phyloP scores from a whole-genome alignment of 2,888 invertebrate species.

The Cotesia congregata region DNA sequence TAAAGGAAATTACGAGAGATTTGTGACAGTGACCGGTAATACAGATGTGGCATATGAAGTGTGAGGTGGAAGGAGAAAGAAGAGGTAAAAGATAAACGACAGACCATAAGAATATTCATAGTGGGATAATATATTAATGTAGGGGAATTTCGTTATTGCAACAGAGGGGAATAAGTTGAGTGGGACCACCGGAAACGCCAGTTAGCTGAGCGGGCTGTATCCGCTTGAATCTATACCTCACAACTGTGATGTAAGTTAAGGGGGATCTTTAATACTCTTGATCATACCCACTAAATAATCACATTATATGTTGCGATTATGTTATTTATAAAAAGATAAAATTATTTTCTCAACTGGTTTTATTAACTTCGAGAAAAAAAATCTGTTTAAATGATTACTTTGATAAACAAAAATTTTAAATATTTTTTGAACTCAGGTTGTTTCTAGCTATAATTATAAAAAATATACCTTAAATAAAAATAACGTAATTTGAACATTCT shows the following conservation, averaged over 20 bases:
- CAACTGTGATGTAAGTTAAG: background rate
- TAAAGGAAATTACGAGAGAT: background rate
- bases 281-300: slow-evolving; percentile 20
- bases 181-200: slow-evolving; percentile 64
- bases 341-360: background rate
- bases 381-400: background rate
- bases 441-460: too few relatives aligned
- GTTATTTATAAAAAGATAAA: background rate
- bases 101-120: slow-evolving; percentile 31
- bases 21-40: background rate
- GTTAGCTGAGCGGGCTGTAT: slow-evolving; percentile 64
- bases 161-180: slow-evolving; percentile 46
- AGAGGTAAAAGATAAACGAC: slow-evolving; percentile 34
- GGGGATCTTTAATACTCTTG: slow-evolving; percentile 57
- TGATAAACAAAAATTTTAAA: too few relatives aligned
- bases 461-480: too few relatives aligned
- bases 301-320: background rate
- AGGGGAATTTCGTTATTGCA: slow-evolving; percentile 37
- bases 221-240: slow-evolving; percentile 54
- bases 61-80: slow-evolving; percentile 31
- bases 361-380: background rate
- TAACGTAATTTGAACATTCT: too few relatives aligned
- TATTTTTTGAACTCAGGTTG: too few relatives aligned
- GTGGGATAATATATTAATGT: slow-evolving; percentile 16
- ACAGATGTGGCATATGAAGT: background rate